phyloP scores from a whole-genome alignment of 2,113 vertebrate species.

The Oenanthe melanoleuca region DNA sequence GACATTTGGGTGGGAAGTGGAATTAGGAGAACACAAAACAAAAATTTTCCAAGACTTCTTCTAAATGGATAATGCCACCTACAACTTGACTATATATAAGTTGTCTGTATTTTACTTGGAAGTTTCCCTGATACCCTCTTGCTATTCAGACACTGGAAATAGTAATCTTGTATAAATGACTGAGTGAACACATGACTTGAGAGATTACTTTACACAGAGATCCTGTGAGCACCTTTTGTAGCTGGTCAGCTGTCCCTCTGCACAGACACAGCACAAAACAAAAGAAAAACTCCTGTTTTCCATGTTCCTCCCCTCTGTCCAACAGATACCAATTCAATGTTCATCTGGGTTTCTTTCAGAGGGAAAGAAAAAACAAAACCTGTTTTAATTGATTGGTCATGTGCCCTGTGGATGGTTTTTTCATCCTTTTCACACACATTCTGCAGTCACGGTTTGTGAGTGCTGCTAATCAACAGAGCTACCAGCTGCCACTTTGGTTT shows the following conservation, averaged over 20 bases:
- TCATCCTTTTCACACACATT: neutral
- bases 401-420: neutral
- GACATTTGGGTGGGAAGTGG: neutral
- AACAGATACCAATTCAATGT: neutral
- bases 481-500: neutral
- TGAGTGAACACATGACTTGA: neutral
- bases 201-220: neutral
- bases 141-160: neutral
- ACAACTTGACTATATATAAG: neutral
- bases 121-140: neutral
- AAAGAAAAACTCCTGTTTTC: neutral
- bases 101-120: neutral
- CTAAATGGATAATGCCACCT: neutral
- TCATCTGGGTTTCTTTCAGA: neutral
- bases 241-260: neutral
- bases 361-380: neutral
- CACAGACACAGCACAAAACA: neutral
- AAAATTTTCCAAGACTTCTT: neutral
- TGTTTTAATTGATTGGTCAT: neutral
- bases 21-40: neutral
- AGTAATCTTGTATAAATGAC: neutral
- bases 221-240: neutral
- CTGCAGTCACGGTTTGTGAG: neutral
- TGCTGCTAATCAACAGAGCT: neutral
- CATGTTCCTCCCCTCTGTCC: neutral